A percentile compares a stretch with the other conserved stretches of the same genome.
Evolutionary conservation across 2,797 vertebrate genomes (phyloP).

Genomic region (Phyllotis vaccarum): DNA sequence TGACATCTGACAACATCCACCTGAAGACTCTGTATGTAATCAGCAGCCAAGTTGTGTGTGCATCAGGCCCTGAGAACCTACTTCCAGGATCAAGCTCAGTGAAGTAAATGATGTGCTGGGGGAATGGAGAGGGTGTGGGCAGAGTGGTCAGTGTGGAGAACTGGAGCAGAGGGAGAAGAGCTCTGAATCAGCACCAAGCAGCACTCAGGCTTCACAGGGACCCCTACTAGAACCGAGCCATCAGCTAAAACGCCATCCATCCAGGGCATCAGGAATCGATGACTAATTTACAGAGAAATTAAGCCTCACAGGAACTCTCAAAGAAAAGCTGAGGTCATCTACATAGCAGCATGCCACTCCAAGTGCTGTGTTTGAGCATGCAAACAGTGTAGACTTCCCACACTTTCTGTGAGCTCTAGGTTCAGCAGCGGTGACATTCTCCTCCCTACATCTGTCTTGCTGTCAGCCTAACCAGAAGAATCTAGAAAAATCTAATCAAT

Average conservation of each 20-base stretch:
- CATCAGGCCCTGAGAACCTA: neutral
- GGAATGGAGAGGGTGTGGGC: neutral
- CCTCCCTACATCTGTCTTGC: neutral
- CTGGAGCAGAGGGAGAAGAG: neutral
- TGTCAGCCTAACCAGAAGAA: neutral
- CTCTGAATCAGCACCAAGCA: neutral
- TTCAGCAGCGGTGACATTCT: neutral
- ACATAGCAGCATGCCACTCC: fast-evolving
- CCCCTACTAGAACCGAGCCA: neutral
- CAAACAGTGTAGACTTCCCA: neutral
- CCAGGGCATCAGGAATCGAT: neutral
- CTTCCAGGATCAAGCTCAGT: neutral
- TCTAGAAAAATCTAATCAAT: neutral
- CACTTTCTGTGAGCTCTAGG: neutral
- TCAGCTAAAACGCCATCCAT: neutral
- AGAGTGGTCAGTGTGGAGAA: neutral
- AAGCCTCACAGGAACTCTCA: neutral
- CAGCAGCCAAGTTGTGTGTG: fast-evolving
- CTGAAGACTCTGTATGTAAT: neutral
- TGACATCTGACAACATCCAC: neutral
- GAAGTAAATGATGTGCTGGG: neutral
- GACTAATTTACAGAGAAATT: neutral
- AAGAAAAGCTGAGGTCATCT: no score
- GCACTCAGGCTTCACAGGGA: neutral
- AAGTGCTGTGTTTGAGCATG: fast-evolving